These are phyloP conservation scores for Podocnemis expansa DNA, from an alignment of 2,113 vertebrate genomes.

Conservation along the genomic window DNA sequence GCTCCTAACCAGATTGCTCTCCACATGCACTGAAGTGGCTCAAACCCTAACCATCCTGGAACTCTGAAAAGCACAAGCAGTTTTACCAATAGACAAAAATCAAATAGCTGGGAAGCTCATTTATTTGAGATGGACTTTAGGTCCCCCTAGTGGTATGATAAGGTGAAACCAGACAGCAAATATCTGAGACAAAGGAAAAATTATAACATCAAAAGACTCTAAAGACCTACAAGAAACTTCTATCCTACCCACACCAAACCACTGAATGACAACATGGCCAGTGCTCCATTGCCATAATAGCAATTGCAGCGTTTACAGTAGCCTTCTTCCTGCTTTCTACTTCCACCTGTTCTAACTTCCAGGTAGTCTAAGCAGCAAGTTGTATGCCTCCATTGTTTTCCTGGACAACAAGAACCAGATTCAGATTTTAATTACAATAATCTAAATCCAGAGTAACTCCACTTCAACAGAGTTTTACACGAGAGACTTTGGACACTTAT, in stretches of 20 bases:
- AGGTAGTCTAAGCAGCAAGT: background rate
- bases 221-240: background rate
- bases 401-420: background rate
- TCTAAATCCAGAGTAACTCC: background rate
- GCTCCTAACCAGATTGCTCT: background rate
- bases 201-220: background rate
- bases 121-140: conserved; percentile 33
- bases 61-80: background rate
- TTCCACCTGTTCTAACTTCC: background rate
- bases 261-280: background rate
- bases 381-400: background rate
- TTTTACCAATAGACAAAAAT: fast-evolving
- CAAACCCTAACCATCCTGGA: background rate
- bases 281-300: background rate
- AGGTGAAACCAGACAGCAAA: background rate
- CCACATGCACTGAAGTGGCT: fast-evolving
- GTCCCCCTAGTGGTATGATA: conserved; percentile 64
- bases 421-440: background rate
- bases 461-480: background rate
- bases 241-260: fast-evolving
- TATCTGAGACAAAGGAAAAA: background rate
- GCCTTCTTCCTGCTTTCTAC: background rate
- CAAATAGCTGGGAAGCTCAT: fast-evolving
- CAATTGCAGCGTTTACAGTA: background rate
- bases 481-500: background rate